phyloP scores from a whole-genome alignment of 2,797 vertebrate genomes.

The Phyllotis vaccarum region DNA sequence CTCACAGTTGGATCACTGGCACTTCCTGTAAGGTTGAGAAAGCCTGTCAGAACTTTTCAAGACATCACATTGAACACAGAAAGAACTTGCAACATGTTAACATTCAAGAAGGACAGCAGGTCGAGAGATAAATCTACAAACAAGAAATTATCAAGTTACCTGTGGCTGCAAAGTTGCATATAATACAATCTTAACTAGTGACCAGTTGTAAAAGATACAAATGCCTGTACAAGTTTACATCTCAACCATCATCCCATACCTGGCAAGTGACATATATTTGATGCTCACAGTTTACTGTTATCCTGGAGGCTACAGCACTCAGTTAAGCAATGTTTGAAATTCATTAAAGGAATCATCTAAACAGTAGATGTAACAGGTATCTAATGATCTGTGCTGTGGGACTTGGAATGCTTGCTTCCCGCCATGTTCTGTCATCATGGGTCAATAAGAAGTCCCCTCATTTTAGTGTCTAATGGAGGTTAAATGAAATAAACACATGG shows the following conservation, averaged over 20 bases:
- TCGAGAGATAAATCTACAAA: conserved; percentile 83
- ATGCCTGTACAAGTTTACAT: conserved; percentile 90
- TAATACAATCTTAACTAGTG: conserved; percentile 93
- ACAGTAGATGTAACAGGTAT: not conserved
- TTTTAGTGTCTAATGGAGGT: not conserved
- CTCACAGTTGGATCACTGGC: not conserved
- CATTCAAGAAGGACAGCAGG: conserved; percentile 83
- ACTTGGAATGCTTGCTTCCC: not conserved
- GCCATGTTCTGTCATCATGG: not conserved
- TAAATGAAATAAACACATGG: not conserved
- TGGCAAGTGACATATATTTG: conserved; percentile 90
- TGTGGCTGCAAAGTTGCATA: conserved; percentile 92
- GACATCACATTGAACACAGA: not conserved
- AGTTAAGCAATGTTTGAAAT: conserved; percentile 83
- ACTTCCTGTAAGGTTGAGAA: not conserved
- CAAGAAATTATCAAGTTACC: conserved; percentile 91
- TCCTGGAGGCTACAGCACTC: conserved; percentile 85
- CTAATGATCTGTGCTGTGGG: not conserved
- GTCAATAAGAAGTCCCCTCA: not conserved
- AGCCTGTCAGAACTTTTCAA: not conserved
- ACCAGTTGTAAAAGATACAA: conserved; percentile 91
- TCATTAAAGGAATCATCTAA: not conserved
- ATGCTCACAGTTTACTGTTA: conserved; percentile 92
- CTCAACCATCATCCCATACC: conserved; percentile 89
- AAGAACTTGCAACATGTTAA: not conserved